A percentile compares a stretch with the other conserved stretches of the same genome.
Evolutionary conservation across 2,888 invertebrate species (phyloP).

Genomic region (Limenitis camilla): DNA sequence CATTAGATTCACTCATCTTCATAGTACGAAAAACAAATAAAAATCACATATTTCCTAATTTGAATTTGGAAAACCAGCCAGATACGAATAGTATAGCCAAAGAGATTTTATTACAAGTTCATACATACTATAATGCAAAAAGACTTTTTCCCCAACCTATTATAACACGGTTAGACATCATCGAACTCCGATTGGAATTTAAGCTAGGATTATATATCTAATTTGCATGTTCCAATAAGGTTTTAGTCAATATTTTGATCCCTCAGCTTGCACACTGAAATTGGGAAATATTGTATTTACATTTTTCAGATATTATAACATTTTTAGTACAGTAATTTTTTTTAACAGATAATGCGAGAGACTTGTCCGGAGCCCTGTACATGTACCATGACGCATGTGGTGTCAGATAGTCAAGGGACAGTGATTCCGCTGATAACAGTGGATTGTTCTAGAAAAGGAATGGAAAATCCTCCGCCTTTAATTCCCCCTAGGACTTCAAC

Average conservation of each 20-base stretch:
- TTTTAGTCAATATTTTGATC: too few species aligned
- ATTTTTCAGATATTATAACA: neutral
- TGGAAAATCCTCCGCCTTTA: conserved; percentile 74
- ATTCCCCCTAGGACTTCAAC: conserved; percentile 80
- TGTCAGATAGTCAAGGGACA: conserved; percentile 59
- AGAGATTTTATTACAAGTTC: too few species aligned
- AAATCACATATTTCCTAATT: too few species aligned
- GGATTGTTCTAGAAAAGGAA: conserved; percentile 76
- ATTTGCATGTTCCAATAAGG: too few species aligned
- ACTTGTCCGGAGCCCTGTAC: conserved; percentile 77
- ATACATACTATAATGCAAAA: too few species aligned
- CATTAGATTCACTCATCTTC: too few species aligned
- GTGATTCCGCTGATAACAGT: conserved; percentile 79
- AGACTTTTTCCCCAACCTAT: too few species aligned
- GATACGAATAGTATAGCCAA: too few species aligned
- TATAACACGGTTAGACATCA: too few species aligned
- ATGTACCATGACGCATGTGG: conserved; percentile 79
- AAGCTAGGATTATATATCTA: neutral
- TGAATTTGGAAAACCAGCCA: too few species aligned
- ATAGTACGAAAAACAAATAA: too few species aligned
- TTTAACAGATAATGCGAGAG: conserved; percentile 61
- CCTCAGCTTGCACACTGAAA: too few species aligned
- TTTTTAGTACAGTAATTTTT: neutral
- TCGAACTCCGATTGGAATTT: neutral
- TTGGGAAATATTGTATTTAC: neutral